phyloP scores from a whole-genome alignment of 2,888 invertebrate genomes.

The Diadegma fenestrale region DNA sequence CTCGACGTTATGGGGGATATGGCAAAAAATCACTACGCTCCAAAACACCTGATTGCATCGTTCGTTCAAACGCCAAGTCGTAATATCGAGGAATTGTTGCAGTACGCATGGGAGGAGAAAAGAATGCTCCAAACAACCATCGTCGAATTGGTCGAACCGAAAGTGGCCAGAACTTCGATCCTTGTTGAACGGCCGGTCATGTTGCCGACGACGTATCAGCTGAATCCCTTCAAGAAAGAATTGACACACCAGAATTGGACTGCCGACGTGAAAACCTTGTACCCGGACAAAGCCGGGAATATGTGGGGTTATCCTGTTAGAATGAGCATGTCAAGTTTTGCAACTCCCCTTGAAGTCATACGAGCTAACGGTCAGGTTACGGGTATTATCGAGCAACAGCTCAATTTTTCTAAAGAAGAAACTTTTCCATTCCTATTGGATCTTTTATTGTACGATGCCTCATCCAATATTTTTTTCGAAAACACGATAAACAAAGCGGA shows the following conservation, averaged over 20 bases:
- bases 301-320: constrained; percentile 69
- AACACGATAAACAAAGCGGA: constrained; percentile 60
- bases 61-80: constrained; percentile 6
- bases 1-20: constrained; percentile 34
- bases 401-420: too few relatives aligned
- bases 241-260: constrained; percentile 43
- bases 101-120: constrained; percentile 56
- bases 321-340: neutral
- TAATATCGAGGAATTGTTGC: constrained; percentile 52
- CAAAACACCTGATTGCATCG: constrained; percentile 53
- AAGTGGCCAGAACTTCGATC: neutral
- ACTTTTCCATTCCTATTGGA: too few relatives aligned
- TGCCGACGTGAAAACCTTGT: constrained; percentile 9
- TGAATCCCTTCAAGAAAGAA: constrained; percentile 67
- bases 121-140: constrained; percentile 59
- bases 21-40: constrained; percentile 15
- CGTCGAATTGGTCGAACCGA: constrained; percentile 46
- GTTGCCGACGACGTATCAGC: constrained; percentile 57
- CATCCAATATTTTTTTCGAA: neutral
- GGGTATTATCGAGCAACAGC: neutral
- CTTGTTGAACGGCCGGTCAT: neutral
- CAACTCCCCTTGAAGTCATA: constrained; percentile 41
- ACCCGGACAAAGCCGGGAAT: constrained; percentile 69
- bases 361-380: constrained; percentile 2
- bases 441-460: neutral